A percentile compares a stretch with the other conserved stretches of the same genome.
phyloP scores from a whole-genome alignment of 2,113 vertebrate genomes.

The Pyrgilauda ruficollis region DNA sequence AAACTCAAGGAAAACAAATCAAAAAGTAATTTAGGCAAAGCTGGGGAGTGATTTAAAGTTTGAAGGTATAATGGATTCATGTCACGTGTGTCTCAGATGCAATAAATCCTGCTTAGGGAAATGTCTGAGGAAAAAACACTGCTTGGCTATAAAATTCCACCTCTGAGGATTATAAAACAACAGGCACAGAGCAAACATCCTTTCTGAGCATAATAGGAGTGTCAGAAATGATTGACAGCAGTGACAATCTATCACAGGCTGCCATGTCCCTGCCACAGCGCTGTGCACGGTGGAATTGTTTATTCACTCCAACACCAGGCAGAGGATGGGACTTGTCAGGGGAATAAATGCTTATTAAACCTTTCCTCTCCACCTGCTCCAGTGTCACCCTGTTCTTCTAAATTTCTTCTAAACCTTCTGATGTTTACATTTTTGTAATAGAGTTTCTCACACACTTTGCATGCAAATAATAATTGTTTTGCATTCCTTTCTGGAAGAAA shows the following conservation, averaged over 20 bases:
- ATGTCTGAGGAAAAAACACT: slow-evolving; percentile 44
- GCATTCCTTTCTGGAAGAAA: too few species aligned
- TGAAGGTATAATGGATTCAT: slow-evolving; percentile 49
- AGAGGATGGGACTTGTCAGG: not conserved
- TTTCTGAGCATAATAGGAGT: slow-evolving; percentile 45
- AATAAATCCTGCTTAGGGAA: slow-evolving; percentile 75
- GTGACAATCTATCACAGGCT: not conserved
- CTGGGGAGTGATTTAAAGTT: slow-evolving; percentile 8
- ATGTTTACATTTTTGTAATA: too few species aligned
- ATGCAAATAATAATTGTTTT: too few species aligned
- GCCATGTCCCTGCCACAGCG: not conserved
- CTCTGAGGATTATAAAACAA: slow-evolving; percentile 70
- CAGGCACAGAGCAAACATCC: slow-evolving; percentile 46
- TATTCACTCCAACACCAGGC: not conserved
- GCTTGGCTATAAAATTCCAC: slow-evolving; percentile 60
- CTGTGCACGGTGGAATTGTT: not conserved
- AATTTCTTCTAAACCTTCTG: too few species aligned
- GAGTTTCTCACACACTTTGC: too few species aligned
- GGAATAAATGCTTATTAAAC: not conserved
- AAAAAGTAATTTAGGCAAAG: not conserved
- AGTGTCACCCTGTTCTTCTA: too few species aligned
- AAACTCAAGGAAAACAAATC: not conserved
- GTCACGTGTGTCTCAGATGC: slow-evolving; percentile 65
- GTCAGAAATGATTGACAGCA: slow-evolving; percentile 63
- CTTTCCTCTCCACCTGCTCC: not conserved